These are phyloP conservation scores for Epsilonema sp. DNA, from an alignment of 2,888 invertebrate genomes.

Conservation along the genomic window DNA sequence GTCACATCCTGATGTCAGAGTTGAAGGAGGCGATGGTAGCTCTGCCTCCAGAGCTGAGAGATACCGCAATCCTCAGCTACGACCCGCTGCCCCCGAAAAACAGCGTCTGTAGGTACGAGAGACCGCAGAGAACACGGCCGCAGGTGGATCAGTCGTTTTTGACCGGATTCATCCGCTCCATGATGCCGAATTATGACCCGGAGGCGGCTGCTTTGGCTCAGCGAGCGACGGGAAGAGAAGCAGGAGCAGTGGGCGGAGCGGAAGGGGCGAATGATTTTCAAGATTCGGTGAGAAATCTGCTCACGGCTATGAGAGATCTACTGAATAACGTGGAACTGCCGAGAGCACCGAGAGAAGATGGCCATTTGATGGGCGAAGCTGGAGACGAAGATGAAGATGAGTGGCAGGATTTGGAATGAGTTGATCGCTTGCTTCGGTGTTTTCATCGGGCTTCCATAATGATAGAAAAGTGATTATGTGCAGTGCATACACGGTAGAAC, in stretches of 20 bases:
- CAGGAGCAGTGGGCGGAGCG: conserved; percentile 14
- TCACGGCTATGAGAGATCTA: conserved; percentile 30
- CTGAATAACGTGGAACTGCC: conserved; percentile 24
- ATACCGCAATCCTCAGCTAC: conserved; percentile 24
- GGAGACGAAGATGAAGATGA: no score
- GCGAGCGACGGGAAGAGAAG: conserved; percentile 7
- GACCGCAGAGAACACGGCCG: conserved; percentile 16
- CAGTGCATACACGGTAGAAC: no score
- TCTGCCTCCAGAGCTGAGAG: conserved; percentile 36
- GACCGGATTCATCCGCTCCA: conserved; percentile 28
- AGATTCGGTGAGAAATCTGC: conserved; percentile 24
- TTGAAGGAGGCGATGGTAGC: conserved; percentile 45
- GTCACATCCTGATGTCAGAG: conserved; percentile 51
- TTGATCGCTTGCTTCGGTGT: no score
- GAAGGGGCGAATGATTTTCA: no score
- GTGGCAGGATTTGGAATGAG: no score
- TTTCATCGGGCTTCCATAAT: no score
- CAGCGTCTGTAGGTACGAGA: conserved; percentile 23
- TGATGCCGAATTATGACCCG: conserved; percentile 30
- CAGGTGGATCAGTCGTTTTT: conserved; percentile 17
- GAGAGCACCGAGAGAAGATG: conserved; percentile 19
- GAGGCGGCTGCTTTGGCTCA: conserved; percentile 2
- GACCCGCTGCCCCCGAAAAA: conserved; percentile 32
- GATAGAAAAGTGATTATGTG: no score
- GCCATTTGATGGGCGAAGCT: no score